phyloP scores from a whole-genome alignment of 2,888 invertebrate species.

The Apamea anceps region DNA sequence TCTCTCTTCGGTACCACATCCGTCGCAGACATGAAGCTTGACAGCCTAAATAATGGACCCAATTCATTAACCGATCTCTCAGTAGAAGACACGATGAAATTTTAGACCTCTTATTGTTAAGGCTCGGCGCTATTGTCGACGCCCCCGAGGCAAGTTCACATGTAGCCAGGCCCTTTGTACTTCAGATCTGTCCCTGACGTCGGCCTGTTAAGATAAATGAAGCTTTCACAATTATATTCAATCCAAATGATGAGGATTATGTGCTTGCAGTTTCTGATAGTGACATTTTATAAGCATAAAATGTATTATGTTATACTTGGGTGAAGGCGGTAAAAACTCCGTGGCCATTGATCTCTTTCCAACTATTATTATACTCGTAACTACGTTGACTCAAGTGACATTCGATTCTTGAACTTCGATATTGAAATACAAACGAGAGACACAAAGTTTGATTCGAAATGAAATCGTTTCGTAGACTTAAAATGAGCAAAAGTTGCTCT shows the following conservation, averaged over 20 bases:
- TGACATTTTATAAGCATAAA: conserved; percentile 43
- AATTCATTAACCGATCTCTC: conserved; percentile 73
- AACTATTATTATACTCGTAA: conserved; percentile 17
- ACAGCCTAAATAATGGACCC: conserved; percentile 71
- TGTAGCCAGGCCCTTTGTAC: conserved; percentile 82
- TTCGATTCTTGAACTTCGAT: conserved; percentile 44
- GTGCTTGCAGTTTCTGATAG: conserved; percentile 49
- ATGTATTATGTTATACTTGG: conserved; percentile 19
- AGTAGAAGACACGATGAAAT: conserved; percentile 72
- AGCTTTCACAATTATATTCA: conserved; percentile 83
- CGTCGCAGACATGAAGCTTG: conserved; percentile 67
- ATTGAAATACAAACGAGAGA: conserved; percentile 50
- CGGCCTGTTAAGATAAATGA: conserved; percentile 84
- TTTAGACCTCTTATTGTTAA: conserved; percentile 78
- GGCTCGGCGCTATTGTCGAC: conserved; percentile 75
- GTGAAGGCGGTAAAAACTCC: conserved; percentile 23
- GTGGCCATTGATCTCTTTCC: conserved; percentile 27
- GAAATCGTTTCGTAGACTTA: conserved; percentile 35
- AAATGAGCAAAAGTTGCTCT: conserved; percentile 44
- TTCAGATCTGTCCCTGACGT: conserved; percentile 81
- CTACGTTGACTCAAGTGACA: conserved; percentile 37
- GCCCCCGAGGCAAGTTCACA: conserved; percentile 79
- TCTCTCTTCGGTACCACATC: conserved; percentile 63
- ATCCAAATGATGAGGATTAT: conserved; percentile 67
- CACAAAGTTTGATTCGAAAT: conserved; percentile 37